Base-by-base conservation (phyloP, 2,797 vertebrate genomes). In the Synanceia verrucosa region DNA sequence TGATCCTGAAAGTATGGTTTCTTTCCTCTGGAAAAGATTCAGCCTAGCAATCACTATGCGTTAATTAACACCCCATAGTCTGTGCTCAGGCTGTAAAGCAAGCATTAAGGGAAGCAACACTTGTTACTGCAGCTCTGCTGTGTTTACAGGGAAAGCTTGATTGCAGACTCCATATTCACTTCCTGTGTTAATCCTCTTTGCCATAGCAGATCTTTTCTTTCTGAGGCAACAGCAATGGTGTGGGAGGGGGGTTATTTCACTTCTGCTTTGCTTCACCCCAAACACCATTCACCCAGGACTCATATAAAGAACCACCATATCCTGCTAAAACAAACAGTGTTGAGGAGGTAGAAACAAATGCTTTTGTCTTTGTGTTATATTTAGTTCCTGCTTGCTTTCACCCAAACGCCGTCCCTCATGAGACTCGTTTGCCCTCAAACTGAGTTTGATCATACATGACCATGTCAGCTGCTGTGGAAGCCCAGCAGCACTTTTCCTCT, bases 281-380 rank as follows among this genome's bases (percentile, higher is more conserved):
- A 89, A 86, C 84, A 83, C 84, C 70, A 92, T 89, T 92, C 85
- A 87, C 70, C 41, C 70, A 52, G 33, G 66, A 76, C 69, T 81
- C 80, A 61, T 82, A 71, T 71, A 84, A 85, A 83, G 83, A 89
- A 86, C 76, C 77, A 85, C 73, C 77, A 80, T 91, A 89, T 94
- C 91, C 90, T 93, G 90, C 80, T 81, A 87, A 90, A 88, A 93
- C 86, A 93, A 94, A 94, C 88, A 91, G 84, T 86, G 83, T 74
- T 81, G 83, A 92, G 74, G 82, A 81, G 76, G 80, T 52, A 67
- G 90, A 92, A 91, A 93, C 89, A 93, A 93, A 93, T 65, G 73
- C 88, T 91, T 93, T 92, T 93, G 90, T 93, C 77, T 89, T 47
- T 23, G 84, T 57, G 91, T 86, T 94, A 93, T 90, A 91, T 92